Conservation (phyloP, 2,113 vertebrate species). For the Ramphastos sulfuratus region DNA sequence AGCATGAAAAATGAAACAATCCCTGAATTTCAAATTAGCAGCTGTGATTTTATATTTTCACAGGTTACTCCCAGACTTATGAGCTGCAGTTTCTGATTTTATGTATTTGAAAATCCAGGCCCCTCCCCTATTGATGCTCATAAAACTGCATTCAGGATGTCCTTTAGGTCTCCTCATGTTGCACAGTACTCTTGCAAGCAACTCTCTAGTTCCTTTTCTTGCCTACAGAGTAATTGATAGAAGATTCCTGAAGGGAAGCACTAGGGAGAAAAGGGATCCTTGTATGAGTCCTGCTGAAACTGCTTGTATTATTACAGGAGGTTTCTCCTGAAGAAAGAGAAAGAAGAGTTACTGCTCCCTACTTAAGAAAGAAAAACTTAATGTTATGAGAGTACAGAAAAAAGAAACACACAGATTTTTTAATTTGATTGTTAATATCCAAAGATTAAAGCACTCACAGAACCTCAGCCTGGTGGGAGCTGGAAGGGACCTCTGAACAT, state of each 20-base stretch:
- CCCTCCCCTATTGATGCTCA: too few relatives aligned
- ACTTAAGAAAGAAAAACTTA: not conserved
- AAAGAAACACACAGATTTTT: too few relatives aligned
- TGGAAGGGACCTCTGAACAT: too few relatives aligned
- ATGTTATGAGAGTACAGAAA: not conserved
- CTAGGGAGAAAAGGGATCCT: not conserved
- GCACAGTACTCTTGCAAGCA: not conserved
- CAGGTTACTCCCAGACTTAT: too few relatives aligned
- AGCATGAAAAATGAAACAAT: too few relatives aligned
- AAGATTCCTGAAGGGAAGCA: not conserved
- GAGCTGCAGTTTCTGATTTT: too few relatives aligned
- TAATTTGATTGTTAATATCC: too few relatives aligned
- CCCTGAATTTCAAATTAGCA: too few relatives aligned
- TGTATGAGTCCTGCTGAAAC: not conserved
- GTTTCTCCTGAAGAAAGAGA: not conserved
- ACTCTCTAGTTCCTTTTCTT: constrained; percentile 1
- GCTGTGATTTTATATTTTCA: too few relatives aligned
- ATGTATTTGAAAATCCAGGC: too few relatives aligned
- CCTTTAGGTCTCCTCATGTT: not conserved
- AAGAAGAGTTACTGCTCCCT: not conserved
- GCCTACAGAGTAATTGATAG: not conserved
- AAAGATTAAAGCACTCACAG: too few relatives aligned
- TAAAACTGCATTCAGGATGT: not conserved
- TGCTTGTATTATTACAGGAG: not conserved
- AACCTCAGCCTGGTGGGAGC: too few relatives aligned